Evolutionary conservation across 2,888 invertebrate genomes (phyloP), one percentile per base, ranked within the genome.

Genomic region (Hyppa rectilinea): DNA sequence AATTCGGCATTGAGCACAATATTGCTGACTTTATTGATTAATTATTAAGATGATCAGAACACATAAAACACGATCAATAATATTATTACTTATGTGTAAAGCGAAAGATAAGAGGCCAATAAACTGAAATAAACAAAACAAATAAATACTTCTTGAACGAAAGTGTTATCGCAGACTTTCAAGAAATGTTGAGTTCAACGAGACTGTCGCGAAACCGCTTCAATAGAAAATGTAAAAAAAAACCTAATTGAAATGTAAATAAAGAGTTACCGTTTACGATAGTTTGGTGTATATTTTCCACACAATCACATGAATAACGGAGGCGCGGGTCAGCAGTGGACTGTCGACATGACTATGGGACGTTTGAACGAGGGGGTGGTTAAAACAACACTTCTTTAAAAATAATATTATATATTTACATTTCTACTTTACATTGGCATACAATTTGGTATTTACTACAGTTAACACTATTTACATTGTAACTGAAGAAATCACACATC

Each of bases 241-340:
- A 75, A 59, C 43, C 9, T 29, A 20, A 55, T 47, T 68, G 12
- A 55, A 76, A 71, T 79, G 75, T 82, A 77, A 87, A 84, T 87
- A 87, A 86, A 87, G 59, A 81, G 69, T 77, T 80, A 69, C 75
- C 67, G 75, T 82, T 80, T 69, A 56, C 29, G 52, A 68, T 31
- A 52, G 17, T 12, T 31, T 56, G n/a, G 29, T 45, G 38, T 17
- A 26, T 52, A 29, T 71, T 50, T 20, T 52, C 9, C 4, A 10
- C 52, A 55, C 1, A 47, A 20, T 36, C 26, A 5, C 9, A 63
- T 23, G 4, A 14, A 14, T 6, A 9, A 17, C 23, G 31, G 7
- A 26, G 23, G 1, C 40, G 6, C 17, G 4, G 29, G n/a, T 20
- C n/a, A 40, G 17, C 14, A 36, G 26, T 49, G 7, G 49, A 7